Percentiles rank a stretch among this genome's conserved stretches.
These are phyloP conservation scores for Pseudopodoces humilis DNA, from an alignment of 2,113 vertebrate genomes.

Conservation along the genomic window DNA sequence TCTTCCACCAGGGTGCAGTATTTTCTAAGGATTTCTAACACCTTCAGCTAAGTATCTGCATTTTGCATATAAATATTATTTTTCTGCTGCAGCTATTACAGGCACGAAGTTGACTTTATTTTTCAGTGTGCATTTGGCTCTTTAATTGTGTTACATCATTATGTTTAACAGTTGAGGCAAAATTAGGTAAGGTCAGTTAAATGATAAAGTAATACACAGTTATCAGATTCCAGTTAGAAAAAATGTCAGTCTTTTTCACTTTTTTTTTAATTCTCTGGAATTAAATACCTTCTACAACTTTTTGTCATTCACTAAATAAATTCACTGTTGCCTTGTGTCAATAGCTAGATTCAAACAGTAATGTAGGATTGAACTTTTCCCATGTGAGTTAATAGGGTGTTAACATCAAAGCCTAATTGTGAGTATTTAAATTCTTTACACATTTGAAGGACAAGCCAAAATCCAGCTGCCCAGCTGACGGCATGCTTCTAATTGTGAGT, in stretches of 20 bases:
- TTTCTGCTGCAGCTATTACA: neutral
- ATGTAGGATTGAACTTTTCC: neutral
- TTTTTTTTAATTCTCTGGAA: neutral
- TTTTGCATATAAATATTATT: neutral
- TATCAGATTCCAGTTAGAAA: neutral
- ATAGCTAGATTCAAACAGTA: neutral
- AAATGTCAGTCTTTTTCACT: neutral
- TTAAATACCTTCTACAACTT: neutral
- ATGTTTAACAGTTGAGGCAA: neutral
- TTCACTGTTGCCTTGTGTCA: neutral
- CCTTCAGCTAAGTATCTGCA: neutral
- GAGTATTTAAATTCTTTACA: neutral
- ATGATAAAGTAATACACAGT: neutral
- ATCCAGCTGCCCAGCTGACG: neutral
- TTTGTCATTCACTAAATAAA: neutral
- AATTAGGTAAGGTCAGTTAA: neutral
- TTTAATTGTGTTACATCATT: neutral
- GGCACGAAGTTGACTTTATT: neutral
- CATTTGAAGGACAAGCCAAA: neutral
- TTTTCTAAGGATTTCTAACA: slow-evolving; percentile 56
- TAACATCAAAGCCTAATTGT: slow-evolving; percentile 1
- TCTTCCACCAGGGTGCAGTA: slow-evolving; percentile 71
- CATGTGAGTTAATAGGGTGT: neutral
- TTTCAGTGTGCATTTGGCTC: neutral
- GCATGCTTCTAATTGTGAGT: neutral